Percentiles rank a stretch among this genome's conserved stretches.
Conservation (phyloP, 2,797 vertebrate genomes). For the Tapirus indicus region DNA sequence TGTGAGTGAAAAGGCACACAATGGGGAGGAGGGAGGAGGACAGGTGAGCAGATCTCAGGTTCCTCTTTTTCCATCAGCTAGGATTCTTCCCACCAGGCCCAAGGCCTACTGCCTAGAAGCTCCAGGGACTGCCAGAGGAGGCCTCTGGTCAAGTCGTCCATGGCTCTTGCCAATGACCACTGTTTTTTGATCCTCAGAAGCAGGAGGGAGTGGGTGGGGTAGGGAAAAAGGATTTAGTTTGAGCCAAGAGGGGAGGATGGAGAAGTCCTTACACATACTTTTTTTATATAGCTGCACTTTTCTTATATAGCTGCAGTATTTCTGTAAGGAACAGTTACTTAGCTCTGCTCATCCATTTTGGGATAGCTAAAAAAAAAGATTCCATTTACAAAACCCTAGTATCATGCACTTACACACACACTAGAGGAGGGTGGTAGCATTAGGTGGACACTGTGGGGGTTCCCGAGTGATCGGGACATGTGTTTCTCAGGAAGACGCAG, state of each 20-base stretch:
- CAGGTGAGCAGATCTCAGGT: neutral
- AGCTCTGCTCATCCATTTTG: neutral
- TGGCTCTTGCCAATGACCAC: neutral
- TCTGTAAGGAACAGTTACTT: neutral
- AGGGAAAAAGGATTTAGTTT: neutral
- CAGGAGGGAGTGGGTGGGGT: neutral
- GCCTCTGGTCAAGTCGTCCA: neutral
- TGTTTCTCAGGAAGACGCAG: constrained; percentile 93
- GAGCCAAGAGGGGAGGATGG: neutral
- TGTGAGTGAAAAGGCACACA: constrained; percentile 88
- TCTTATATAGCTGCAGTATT: neutral
- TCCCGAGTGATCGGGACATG: neutral
- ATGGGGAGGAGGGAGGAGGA: neutral
- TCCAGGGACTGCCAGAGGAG: neutral
- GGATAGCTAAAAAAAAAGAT: neutral
- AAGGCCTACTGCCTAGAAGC: neutral
- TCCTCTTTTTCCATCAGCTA: neutral
- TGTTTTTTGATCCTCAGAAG: neutral
- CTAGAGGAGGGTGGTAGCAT: neutral
- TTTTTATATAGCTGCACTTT: neutral
- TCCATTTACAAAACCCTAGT: neutral
- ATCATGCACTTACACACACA: neutral
- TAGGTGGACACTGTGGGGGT: neutral
- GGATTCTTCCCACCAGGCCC: neutral
- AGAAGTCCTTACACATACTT: neutral